Evolutionary conservation across 2,797 vertebrate species (phyloP), one percentile per base, ranked within the genome.

Genomic region (Chaetodon trifasciatus): DNA sequence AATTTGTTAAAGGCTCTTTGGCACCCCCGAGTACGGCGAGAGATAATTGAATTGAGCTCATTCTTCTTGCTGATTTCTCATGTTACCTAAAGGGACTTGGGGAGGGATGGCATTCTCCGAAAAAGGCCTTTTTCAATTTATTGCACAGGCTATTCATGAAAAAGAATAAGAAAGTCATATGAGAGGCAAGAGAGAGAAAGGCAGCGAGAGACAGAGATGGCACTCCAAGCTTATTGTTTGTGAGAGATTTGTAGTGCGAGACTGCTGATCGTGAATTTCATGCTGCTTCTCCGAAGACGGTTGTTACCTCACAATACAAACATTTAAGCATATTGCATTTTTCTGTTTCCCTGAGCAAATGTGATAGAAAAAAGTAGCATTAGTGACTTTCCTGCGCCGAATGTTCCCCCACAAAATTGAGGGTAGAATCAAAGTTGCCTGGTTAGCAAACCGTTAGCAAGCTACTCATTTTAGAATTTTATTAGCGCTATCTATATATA

Each of bases 41-140:
- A 87, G 84, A 86, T 93, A 90, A 95, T 93, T 93, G 89, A 92
- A 91, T 89, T 76, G 84, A 74, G 76, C 91, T 92, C 86, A 90
- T 92, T 86, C 83, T 87, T 86, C 82, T 77, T 87, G 74, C 71
- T 83, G 84, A 93, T 92, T 92, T 90, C 86, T 91, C 79, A 70
- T 84, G 89, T 88, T 73, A 87, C 75, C 81, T 81, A 84, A 90
- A 90, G 86, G 75, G 84, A 88, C 83, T 69, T 58, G 9, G 78
- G 69, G 71, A 76, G 55, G 66, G 75, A 86, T 86, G 70, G 62
- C 40, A 79, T 88, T 88, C 82, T 88, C 12, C 57, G 75, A 76
- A 53, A 50, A 50, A 24, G 53, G 24, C 58, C 64, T 50, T 89
- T 56, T 90, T 78, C 66, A 88, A 82, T 86, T 79, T 74, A 66